Percentiles rank a stretch among this genome's conserved stretches.
phyloP scores from a whole-genome alignment of 2,888 invertebrate species.

The Caenorhabditis japonica region DNA sequence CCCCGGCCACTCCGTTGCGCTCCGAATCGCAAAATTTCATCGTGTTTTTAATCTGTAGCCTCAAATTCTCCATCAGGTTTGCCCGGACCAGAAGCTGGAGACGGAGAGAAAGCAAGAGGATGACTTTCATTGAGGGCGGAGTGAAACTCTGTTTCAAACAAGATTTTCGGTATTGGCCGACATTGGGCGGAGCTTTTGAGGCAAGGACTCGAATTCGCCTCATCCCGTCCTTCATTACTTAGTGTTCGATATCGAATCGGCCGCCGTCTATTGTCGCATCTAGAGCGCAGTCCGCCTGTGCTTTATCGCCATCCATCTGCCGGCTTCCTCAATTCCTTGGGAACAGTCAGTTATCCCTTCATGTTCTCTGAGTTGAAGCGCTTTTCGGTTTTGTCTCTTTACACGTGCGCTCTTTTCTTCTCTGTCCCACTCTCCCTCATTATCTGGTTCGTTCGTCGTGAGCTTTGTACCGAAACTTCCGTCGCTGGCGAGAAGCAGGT shows the following conservation, averaged over 20 bases:
- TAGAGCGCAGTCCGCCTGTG: conserved; percentile 53
- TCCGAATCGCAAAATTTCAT: conserved; percentile 47
- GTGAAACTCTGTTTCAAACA: conserved; percentile 55
- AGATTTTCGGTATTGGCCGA: conserved; percentile 50
- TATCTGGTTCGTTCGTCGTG: conserved; percentile 75
- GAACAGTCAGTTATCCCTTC: conserved; percentile 52
- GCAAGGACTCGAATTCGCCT: conserved; percentile 54
- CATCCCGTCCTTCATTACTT: conserved; percentile 50
- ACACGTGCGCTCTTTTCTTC: conserved; percentile 67
- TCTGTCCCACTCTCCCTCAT: conserved; percentile 73
- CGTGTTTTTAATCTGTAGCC: conserved; percentile 47
- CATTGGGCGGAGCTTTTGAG: conserved; percentile 32
- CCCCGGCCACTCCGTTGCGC: too few species aligned
- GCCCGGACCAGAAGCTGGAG: conserved; percentile 42
- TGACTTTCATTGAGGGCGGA: conserved; percentile 54
- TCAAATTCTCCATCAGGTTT: conserved; percentile 52
- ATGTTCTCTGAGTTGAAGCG: conserved; percentile 58
- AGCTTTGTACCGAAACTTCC: conserved; percentile 71
- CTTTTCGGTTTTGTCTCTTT: conserved; percentile 55
- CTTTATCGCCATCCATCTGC: conserved; percentile 53
- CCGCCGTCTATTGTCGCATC: conserved; percentile 56
- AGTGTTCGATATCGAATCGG: conserved; percentile 55
- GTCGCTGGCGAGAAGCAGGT: conserved; percentile 73
- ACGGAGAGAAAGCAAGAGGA: conserved; percentile 46
- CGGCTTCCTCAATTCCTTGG: conserved; percentile 44